phyloP scores from a whole-genome alignment of 2,113 vertebrate genomes.

The Anoplopoma fimbria region DNA sequence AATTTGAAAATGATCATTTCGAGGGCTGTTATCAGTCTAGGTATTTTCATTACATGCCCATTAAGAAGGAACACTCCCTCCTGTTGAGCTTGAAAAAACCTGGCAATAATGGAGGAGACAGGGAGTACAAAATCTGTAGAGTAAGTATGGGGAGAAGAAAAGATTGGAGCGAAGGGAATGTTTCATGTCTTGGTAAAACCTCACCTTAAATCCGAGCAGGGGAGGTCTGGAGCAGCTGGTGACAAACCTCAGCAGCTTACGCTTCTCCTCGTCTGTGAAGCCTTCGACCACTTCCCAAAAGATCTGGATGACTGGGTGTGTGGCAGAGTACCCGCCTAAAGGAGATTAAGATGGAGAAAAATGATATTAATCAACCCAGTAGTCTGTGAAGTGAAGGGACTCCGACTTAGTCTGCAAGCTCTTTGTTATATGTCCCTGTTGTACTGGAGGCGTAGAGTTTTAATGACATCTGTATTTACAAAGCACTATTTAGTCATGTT shows the following conservation, averaged over 20 bases:
- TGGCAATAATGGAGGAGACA: slow-evolving; percentile 15
- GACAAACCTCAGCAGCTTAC: slow-evolving; percentile 96
- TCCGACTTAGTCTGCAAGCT: background rate
- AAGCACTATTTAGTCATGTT: background rate
- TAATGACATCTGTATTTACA: background rate
- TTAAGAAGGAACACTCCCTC: slow-evolving; percentile 54
- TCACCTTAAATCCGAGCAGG: slow-evolving; percentile 97
- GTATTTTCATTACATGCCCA: slow-evolving; percentile 70
- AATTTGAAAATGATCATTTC: slow-evolving; percentile 72
- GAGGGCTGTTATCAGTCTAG: slow-evolving; percentile 50
- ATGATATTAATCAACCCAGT: background rate
- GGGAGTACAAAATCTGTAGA: background rate
- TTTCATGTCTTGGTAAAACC: background rate
- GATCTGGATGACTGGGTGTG: slow-evolving; percentile 94
- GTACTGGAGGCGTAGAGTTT: background rate
- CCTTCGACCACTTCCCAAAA: slow-evolving; percentile 98
- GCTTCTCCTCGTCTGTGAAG: slow-evolving; percentile 98
- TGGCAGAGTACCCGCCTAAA: slow-evolving; percentile 94
- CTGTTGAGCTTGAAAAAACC: slow-evolving; percentile 24
- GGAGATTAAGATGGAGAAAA: background rate
- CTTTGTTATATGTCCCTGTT: background rate
- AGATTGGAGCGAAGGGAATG: background rate
- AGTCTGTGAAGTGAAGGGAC: background rate
- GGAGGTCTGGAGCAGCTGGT: slow-evolving; percentile 98
- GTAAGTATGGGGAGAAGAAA: background rate